A percentile compares a stretch with the other conserved stretches of the same genome.
These are phyloP conservation scores for Panthera tigris DNA, from an alignment of 2,113 vertebrate genomes.

Conservation along the genomic window DNA sequence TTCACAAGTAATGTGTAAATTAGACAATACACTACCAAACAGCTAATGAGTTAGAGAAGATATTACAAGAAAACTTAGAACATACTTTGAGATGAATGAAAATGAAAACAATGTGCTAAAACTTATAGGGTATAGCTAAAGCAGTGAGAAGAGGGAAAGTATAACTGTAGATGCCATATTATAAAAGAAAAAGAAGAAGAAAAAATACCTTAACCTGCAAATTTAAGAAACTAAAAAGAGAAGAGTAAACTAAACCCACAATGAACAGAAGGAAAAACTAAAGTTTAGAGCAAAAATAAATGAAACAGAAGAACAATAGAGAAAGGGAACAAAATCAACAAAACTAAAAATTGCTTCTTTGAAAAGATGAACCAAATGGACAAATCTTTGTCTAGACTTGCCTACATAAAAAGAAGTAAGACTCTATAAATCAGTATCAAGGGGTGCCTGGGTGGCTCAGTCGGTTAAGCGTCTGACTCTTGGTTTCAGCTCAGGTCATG, in stretches of 20 bases:
- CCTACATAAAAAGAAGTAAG: not conserved
- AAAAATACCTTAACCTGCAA: not conserved
- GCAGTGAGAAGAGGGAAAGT: not conserved
- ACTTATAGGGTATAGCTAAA: not conserved
- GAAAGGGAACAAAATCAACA: not conserved
- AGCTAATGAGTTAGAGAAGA: not conserved
- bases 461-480: too few relatives aligned
- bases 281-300: not conserved
- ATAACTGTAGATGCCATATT: not conserved
- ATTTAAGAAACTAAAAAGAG: not conserved
- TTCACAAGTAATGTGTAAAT: not conserved
- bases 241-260: not conserved
- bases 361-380: not conserved
- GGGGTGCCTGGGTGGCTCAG: too few relatives aligned
- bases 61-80: not conserved
- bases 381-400: not conserved
- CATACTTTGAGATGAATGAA: not conserved
- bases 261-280: not conserved
- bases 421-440: not conserved
- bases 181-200: not conserved
- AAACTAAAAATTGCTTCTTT: not conserved
- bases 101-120: not conserved
- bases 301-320: not conserved
- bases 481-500: too few relatives aligned
- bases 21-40: not conserved